A percentile compares a stretch with the other conserved stretches of the same genome.
Conservation (phyloP, 2,797 vertebrate species). For the Hypotaenidia okinawae region DNA sequence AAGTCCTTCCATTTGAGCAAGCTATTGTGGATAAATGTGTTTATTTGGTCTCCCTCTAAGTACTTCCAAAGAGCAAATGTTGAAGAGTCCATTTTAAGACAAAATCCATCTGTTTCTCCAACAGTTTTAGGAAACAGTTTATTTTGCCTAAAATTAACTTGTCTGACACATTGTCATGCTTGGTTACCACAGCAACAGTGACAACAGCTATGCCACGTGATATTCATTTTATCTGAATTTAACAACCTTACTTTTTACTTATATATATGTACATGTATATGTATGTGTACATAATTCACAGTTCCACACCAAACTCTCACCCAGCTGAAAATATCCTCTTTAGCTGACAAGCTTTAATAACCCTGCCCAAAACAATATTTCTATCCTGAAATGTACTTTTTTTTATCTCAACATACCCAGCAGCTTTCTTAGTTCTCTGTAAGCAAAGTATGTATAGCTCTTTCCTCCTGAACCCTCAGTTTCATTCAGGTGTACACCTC, state of each 20-base stretch:
- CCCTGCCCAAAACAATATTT: not conserved
- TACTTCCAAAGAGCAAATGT: not conserved
- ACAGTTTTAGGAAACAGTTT: conserved; percentile 38
- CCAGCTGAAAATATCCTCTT: not conserved
- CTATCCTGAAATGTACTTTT: not conserved
- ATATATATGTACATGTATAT: not conserved
- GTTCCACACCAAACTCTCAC: not conserved
- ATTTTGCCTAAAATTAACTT: conserved; percentile 70
- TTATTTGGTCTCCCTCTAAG: not conserved
- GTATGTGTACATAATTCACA: not conserved
- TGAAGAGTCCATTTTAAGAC: conserved; percentile 41
- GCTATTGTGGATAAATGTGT: not conserved
- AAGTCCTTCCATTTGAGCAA: not conserved
- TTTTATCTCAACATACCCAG: not conserved
- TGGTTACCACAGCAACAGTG: conserved; percentile 58
- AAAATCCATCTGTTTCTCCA: conserved; percentile 60
- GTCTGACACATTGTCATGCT: conserved; percentile 67
- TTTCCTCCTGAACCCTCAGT: not conserved
- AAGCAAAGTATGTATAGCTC: fast-evolving
- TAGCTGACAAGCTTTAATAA: not conserved
- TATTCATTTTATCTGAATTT: not conserved
- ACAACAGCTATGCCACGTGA: not conserved
- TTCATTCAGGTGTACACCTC: not conserved
- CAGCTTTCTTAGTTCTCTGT: not conserved
- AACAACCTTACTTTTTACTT: not conserved